These are phyloP conservation scores for Pseudomyrmex pallidus DNA, from an alignment of 1,140 invertebrate species.

Conservation along the genomic window DNA sequence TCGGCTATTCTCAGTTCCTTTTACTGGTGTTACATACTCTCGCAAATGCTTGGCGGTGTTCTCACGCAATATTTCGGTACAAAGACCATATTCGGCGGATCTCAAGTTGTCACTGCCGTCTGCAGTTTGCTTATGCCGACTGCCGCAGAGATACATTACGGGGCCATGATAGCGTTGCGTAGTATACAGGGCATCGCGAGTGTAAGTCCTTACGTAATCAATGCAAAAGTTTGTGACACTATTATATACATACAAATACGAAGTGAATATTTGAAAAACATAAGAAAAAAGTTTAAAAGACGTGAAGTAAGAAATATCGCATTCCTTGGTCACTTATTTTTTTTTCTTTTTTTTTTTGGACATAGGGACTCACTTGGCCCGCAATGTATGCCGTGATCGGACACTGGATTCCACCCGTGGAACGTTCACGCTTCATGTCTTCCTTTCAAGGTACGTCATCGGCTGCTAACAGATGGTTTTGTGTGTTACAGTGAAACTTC, in stretches of 20 bases:
- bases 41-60: constrained; percentile 89
- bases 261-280: background rate
- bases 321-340: background rate
- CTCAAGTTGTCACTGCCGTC: constrained; percentile 89
- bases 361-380: constrained; percentile 93
- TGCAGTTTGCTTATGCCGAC: constrained; percentile 89
- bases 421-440: constrained; percentile 91
- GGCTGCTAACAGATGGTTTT: constrained; percentile 75
- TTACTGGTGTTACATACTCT: constrained; percentile 91
- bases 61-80: constrained; percentile 93
- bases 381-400: constrained; percentile 94
- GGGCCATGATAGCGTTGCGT: constrained; percentile 87
- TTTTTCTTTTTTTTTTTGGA: background rate
- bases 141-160: constrained; percentile 88
- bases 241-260: background rate
- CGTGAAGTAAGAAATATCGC: background rate
- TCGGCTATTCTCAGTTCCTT: constrained; percentile 89
- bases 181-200: constrained; percentile 79
- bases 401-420: constrained; percentile 93
- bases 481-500: constrained; percentile 85
- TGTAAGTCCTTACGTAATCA: constrained; percentile 58
- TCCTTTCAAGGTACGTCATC: constrained; percentile 89
- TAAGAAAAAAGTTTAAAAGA: background rate
- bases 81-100: constrained; percentile 91
- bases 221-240: background rate